These are phyloP conservation scores for Odocoileus virginianus DNA, from an alignment of 2,113 vertebrate genomes.

Conservation along the genomic window DNA sequence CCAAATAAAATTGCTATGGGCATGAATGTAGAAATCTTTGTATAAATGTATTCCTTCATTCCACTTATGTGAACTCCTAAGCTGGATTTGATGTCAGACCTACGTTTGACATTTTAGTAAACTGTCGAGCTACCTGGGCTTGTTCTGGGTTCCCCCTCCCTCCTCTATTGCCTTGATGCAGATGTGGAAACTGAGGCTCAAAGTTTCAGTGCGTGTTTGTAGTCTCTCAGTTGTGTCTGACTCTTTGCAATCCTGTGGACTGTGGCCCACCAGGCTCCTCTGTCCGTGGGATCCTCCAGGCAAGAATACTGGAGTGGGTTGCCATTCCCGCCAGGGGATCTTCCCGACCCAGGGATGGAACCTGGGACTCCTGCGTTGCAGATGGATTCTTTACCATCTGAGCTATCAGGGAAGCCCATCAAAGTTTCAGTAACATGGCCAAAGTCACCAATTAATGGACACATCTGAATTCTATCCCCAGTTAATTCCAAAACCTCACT, in stretches of 20 bases:
- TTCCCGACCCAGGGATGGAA: not conserved
- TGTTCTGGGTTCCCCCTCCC: no score
- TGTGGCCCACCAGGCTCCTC: not conserved
- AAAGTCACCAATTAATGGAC: not conserved
- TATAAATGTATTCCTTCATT: not conserved
- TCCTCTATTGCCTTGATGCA: not conserved
- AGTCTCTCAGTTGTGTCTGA: not conserved
- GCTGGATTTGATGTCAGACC: not conserved
- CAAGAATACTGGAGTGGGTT: not conserved
- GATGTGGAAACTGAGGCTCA: not conserved
- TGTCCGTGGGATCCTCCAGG: not conserved
- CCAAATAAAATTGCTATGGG: not conserved
- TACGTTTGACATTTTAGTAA: not conserved
- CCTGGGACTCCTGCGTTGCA: not conserved
- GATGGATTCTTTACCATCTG: not conserved
- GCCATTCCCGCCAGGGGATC: not conserved
- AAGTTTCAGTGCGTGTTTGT: not conserved
- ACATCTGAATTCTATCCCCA: not conserved
- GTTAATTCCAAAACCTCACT: not conserved
- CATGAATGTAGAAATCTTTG: not conserved
- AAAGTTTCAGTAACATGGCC: not conserved
- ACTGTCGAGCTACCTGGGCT: not conserved
- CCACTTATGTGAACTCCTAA: not conserved
- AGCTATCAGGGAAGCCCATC: not conserved
- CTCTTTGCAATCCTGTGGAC: not conserved